Evolutionary conservation across 2,797 vertebrate species (phyloP).

Genomic region (Propithecus deckenii): DNA sequence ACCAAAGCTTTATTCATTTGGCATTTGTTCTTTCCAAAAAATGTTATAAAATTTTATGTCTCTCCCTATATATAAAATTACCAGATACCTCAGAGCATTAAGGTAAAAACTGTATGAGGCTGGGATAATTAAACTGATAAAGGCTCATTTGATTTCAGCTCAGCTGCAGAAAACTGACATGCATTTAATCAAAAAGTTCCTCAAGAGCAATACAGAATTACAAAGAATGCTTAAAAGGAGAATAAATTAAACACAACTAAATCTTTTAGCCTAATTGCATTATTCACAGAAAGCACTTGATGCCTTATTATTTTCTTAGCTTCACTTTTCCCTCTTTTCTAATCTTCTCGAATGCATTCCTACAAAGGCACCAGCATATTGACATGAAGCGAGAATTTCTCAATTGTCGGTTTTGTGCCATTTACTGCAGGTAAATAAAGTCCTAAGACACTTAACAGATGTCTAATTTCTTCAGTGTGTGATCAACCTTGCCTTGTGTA

Average conservation of each 20-base stretch:
- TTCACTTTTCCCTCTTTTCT: slow-evolving; percentile 11
- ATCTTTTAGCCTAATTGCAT: slow-evolving; percentile 74
- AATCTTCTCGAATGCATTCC: not conserved
- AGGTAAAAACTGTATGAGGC: slow-evolving; percentile 81
- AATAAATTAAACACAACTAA: slow-evolving; percentile 77
- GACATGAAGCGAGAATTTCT: not conserved
- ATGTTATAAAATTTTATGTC: slow-evolving; percentile 47
- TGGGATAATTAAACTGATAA: slow-evolving; percentile 89
- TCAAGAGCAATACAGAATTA: slow-evolving; percentile 73
- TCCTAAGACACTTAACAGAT: not conserved
- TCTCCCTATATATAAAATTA: slow-evolving; percentile 27
- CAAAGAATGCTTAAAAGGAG: slow-evolving; percentile 73
- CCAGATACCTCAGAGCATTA: slow-evolving; percentile 75
- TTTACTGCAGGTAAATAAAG: slow-evolving; percentile 12
- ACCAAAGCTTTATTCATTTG: slow-evolving; percentile 67
- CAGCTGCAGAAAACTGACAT: slow-evolving; percentile 72
- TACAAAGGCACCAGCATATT: not conserved
- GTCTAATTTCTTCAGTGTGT: not conserved
- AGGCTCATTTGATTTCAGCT: slow-evolving; percentile 85
- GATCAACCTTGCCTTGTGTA: not conserved
- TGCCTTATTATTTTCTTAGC: slow-evolving; percentile 25
- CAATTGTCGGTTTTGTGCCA: not conserved
- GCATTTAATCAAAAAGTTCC: slow-evolving; percentile 81
- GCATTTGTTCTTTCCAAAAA: slow-evolving; percentile 58
- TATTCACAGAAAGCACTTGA: slow-evolving; percentile 66